Base-by-base conservation (phyloP, 2,888 invertebrate species). In the Xanthorhoe spadicearia region DNA sequence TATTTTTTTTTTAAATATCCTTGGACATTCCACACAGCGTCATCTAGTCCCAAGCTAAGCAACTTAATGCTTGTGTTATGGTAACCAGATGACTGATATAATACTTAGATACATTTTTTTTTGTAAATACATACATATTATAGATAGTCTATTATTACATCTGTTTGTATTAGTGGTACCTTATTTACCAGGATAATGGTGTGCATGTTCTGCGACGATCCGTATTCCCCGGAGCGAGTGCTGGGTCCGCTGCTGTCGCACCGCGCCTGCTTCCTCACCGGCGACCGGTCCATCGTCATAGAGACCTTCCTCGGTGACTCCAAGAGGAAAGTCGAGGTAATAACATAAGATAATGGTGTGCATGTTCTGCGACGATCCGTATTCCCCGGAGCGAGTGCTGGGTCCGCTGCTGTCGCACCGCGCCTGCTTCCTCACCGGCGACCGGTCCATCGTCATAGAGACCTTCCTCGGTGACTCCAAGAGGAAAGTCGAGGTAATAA, bases 171-270 rank as follows among this genome's bases (percentile, higher is more conserved):
- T n/a, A n/a, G n/a, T n/a, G n/a, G n/a, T n/a, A n/a, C n/a, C n/a
- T 53, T 56, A 38, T n/a, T 54, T 35, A n/a, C 71, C 89, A 96
- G 98, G 78, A 97, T 98, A 87, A 97, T 97, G 86, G 97, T 99
- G 95, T 98, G 98, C 88, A 96, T 98, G 96, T 98, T 98, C 89
- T 99, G 99, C 89, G 98, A 98, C 60, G 99, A 99, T 88, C 97
- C 98, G 0, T 98, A 96, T 84, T 96, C 97, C 0, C 96, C 98
- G 52, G 98, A 98, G 86, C 96, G 97, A 69, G 97, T 98, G 62
- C 93, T 99, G 63, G 96, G 96, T 15, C 98, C 99, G 0, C 91
- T 99, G 67, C 93, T 99, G 64, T 95, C 96, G 78, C 98, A 98
- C 83, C 97, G 97, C 74, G 96, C 97, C 71, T 97, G 97, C 86